phyloP scores from a whole-genome alignment of 2,797 vertebrate genomes.

The Ibycter americanus region DNA sequence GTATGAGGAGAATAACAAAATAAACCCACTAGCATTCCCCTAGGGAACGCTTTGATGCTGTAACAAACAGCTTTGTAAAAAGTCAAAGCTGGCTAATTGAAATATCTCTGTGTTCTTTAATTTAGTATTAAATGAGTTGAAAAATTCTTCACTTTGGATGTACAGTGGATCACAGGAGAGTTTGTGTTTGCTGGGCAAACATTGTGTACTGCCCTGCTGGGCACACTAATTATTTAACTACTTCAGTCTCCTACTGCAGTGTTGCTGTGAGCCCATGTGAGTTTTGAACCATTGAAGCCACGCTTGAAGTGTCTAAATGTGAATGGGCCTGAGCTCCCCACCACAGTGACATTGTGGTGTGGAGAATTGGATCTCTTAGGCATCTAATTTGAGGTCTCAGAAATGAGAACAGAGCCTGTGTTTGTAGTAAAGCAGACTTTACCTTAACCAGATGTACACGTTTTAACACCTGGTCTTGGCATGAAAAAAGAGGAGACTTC shows the following conservation, averaged over 20 bases:
- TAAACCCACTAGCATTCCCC: background rate
- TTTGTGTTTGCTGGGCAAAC: background rate
- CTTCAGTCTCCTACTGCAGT: background rate
- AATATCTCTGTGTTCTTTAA: background rate
- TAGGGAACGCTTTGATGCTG: background rate
- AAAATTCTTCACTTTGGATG: background rate
- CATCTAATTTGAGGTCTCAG: background rate
- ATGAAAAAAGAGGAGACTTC: background rate
- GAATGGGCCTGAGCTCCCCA: background rate
- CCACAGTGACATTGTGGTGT: background rate
- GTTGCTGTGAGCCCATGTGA: background rate
- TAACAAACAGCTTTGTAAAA: conserved; percentile 24
- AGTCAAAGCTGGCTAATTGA: conserved; percentile 9
- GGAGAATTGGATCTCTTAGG: background rate
- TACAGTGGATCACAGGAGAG: background rate
- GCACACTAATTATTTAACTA: background rate
- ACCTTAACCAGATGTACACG: background rate
- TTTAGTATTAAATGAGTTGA: background rate
- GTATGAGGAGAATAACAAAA: background rate
- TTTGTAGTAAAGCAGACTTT: background rate
- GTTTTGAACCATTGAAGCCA: background rate
- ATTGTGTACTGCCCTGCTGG: background rate
- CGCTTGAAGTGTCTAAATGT: background rate
- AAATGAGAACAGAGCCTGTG: background rate
- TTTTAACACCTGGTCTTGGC: background rate